Conservation (phyloP, 2,888 invertebrate genomes). For the Oxystoma pomonae region DNA sequence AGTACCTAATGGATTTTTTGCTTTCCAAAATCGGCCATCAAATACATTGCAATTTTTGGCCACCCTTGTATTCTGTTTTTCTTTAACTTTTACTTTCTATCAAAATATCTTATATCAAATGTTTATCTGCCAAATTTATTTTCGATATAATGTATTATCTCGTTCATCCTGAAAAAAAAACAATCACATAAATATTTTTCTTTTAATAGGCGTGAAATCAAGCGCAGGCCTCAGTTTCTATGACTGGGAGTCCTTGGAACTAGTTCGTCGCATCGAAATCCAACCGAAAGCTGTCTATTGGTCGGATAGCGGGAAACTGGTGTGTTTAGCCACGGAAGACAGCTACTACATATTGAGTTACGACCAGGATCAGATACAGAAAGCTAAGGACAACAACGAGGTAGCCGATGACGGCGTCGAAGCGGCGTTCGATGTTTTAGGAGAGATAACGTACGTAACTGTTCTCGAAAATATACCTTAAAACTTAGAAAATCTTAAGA, state of each 20-base stretch:
- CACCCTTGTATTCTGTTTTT: too few relatives aligned
- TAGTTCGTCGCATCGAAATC: conserved; percentile 95
- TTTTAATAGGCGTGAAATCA: conserved; percentile 67
- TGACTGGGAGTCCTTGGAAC: conserved; percentile 93
- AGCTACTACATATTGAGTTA: conserved; percentile 92
- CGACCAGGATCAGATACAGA: conserved; percentile 75
- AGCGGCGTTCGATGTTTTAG: conserved; percentile 96
- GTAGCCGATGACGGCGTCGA: conserved; percentile 91
- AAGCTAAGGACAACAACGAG: conserved; percentile 71
- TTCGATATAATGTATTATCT: too few relatives aligned
- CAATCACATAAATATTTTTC: too few relatives aligned
- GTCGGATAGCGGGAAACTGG: conserved; percentile 90
- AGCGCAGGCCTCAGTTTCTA: conserved; percentile 92
- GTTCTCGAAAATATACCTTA: too few relatives aligned
- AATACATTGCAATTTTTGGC: too few relatives aligned
- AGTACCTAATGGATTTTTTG: too few relatives aligned
- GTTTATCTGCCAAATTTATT: too few relatives aligned
- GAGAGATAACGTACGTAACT: conserved; percentile 36
- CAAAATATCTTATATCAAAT: too few relatives aligned
- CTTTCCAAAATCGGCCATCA: too few relatives aligned
- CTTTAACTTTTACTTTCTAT: too few relatives aligned
- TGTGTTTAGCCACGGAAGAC: conserved; percentile 93
- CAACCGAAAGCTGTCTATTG: conserved; percentile 91
- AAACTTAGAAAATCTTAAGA: too few relatives aligned
- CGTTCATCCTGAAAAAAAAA: too few relatives aligned